phyloP scores from a whole-genome alignment of 2,888 invertebrate species.

The Dorcus parallelipipedus region DNA sequence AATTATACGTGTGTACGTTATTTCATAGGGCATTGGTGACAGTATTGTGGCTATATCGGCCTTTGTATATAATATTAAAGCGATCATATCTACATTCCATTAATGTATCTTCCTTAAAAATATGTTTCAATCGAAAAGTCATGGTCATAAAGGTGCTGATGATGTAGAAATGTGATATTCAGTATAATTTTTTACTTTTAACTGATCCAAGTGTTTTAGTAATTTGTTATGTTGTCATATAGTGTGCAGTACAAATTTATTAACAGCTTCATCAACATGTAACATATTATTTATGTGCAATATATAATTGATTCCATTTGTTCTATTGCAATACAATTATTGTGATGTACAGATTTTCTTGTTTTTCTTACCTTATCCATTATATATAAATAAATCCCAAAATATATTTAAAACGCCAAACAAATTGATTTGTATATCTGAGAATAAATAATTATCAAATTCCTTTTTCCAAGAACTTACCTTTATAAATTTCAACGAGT shows the following conservation, averaged over 20 bases:
- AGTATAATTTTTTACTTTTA: constrained; percentile 46
- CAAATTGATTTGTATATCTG: no score
- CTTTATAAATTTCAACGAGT: no score
- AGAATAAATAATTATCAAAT: no score
- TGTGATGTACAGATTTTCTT: constrained; percentile 11
- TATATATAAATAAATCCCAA: no score
- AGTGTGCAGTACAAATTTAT: constrained; percentile 47
- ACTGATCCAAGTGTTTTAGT: constrained; percentile 43
- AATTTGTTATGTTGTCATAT: constrained; percentile 38
- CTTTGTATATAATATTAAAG: constrained; percentile 25
- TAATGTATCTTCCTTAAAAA: constrained; percentile 16
- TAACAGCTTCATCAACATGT: constrained; percentile 43
- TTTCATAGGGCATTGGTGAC: constrained; percentile 30
- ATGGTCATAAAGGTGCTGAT: constrained; percentile 43
- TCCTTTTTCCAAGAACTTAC: no score
- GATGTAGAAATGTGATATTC: constrained; percentile 48
- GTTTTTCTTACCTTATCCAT: constrained; percentile 5
- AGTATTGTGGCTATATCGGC: constrained; percentile 22
- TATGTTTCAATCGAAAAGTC: constrained; percentile 7
- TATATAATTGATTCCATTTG: constrained; percentile 36
- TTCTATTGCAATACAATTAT: constrained; percentile 21
- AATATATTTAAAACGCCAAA: no score
- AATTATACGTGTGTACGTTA: constrained; percentile 13
- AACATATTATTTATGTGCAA: constrained; percentile 47
- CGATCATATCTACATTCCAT: constrained; percentile 36